These are phyloP conservation scores for Carapus acus DNA, from an alignment of 2,797 vertebrate genomes.

Conservation along the genomic window DNA sequence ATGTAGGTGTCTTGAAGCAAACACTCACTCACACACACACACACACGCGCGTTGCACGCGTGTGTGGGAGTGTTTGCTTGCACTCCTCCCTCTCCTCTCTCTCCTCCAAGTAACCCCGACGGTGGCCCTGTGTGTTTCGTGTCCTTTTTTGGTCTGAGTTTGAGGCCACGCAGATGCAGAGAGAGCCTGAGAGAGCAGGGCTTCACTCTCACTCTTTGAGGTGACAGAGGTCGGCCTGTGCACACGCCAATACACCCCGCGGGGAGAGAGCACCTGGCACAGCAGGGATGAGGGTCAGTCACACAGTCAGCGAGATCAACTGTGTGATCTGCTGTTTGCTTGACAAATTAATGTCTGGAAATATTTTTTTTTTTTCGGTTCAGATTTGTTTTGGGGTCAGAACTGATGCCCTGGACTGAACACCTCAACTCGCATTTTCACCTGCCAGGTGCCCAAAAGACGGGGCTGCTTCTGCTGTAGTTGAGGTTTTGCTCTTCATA, in stretches of 20 bases:
- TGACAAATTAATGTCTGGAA: no score
- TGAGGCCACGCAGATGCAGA: slow-evolving; percentile 56
- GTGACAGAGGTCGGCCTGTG: slow-evolving; percentile 39
- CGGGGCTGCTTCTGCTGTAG: no score
- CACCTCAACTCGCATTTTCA: no score
- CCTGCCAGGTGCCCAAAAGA: no score
- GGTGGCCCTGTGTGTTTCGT: not conserved
- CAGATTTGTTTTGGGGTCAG: no score
- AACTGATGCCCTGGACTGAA: no score
- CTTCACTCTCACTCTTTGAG: slow-evolving; percentile 47
- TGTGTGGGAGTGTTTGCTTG: slow-evolving; percentile 4
- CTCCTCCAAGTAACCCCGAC: not conserved
- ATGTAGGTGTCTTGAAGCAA: slow-evolving; percentile 13
- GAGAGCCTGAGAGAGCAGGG: slow-evolving; percentile 49
- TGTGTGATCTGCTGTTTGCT: not conserved
- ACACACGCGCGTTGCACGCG: slow-evolving; percentile 2
- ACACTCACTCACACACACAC: no score
- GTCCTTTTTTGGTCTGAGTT: slow-evolving; percentile 47
- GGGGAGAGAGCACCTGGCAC: slow-evolving; percentile 58
- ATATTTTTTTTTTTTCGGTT: no score
- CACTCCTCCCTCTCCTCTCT: not conserved
- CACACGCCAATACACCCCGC: slow-evolving; percentile 44
- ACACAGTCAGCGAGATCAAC: not conserved
- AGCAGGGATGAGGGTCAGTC: slow-evolving; percentile 29
- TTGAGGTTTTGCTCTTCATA: no score